These are phyloP conservation scores for Orthosia incerta DNA, from an alignment of 2,888 invertebrate species.

Conservation along the genomic window DNA sequence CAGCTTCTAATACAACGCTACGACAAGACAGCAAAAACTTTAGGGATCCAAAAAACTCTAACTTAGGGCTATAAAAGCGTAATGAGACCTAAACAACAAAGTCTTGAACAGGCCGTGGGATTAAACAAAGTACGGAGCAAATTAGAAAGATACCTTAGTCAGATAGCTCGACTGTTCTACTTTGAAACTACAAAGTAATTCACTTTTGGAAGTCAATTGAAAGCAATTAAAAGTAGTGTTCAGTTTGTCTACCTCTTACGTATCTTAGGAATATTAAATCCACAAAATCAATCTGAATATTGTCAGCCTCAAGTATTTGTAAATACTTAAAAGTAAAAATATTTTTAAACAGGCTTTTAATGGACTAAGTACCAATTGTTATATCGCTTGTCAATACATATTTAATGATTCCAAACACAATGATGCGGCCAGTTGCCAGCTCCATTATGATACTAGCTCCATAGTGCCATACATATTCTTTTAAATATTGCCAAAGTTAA, in stretches of 20 bases:
- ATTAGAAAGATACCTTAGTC: not conserved
- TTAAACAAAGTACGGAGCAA: conserved; percentile 16
- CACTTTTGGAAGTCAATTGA: not conserved
- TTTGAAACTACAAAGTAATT: conserved; percentile 8
- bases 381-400: too few species aligned
- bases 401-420: too few species aligned
- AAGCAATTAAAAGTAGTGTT: not conserved
- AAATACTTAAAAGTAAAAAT: too few species aligned
- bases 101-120: not conserved
- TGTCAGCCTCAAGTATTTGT: not conserved
- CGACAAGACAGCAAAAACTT: conserved; percentile 14
- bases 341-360: too few species aligned
- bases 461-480: too few species aligned
- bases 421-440: too few species aligned
- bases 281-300: not conserved
- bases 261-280: not conserved
- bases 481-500: too few species aligned
- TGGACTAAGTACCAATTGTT: too few species aligned
- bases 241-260: not conserved
- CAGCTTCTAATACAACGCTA: not conserved
- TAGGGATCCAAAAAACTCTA: conserved; percentile 7
- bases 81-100: conserved; percentile 33
- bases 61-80: conserved; percentile 26
- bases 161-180: not conserved
- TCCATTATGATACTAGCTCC: too few species aligned